Base-by-base conservation (phyloP, 2,888 invertebrate genomes). In the Catocala fraxini region DNA sequence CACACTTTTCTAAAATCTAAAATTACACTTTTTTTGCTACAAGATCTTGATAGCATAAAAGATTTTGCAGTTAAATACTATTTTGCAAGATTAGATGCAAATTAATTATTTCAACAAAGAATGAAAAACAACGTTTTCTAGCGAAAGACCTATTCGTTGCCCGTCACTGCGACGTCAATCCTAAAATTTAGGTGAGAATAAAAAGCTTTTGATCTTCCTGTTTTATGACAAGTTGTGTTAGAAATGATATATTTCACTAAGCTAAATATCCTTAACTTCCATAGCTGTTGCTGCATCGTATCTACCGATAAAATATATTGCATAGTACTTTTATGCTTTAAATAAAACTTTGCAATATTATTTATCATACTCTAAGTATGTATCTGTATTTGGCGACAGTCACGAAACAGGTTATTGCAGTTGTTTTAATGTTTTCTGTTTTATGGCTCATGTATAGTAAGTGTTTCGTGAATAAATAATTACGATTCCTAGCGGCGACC, bases 391-490 rank as follows among this genome's bases (percentile, higher is more conserved):
- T 82, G 75, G 75, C 77, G 64, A 51, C 70, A 58, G 35, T 54
- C 59, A 65, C 58, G 60, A 56, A 70, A 71, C 69, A 68, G 65
- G 75, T 74, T 57, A 71, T 72, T 68, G 42, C 66, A 65, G 54
- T 63, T 70, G 66, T 79, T 81, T 80, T 75, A 79, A 77, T 74
- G 70, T 78, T 77, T 73, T 75, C 74, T 74, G 66, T 65, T 84
- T 83, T 80, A 83, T 79, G 85, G 79, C 71, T 78, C 82, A 83
- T 84, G 77, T 79, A 82, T 71, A 61, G 67, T 72, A 80, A 86
- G 72, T 83, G 86, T 82, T 65, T 78, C 84, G 81, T 82, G 78
- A 79, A 79, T 72, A 77, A 74, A 82, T 87, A 83, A 86, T 86
- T 85, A 80, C 72, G 62, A 73, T 65, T 67, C 52, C 54, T 51